Evolutionary conservation across 2,797 vertebrate species (phyloP).

Genomic region (Crenuchus spilurus): DNA sequence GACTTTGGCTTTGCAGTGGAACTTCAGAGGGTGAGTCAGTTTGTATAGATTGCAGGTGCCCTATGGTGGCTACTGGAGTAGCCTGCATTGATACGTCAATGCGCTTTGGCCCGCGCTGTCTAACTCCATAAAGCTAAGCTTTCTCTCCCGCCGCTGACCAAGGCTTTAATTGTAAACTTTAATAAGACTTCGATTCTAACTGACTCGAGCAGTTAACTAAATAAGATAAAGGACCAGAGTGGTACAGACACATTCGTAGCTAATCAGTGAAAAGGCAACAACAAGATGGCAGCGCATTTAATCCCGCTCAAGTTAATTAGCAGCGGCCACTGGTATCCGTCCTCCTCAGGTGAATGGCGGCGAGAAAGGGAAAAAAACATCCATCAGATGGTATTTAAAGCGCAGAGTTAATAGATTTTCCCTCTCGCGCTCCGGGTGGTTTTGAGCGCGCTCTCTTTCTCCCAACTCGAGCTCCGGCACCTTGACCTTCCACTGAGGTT

Average conservation of each 20-base stretch:
- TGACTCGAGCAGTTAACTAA: conserved; percentile 39
- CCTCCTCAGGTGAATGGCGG: conserved; percentile 31
- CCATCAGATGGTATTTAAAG: conserved; percentile 26
- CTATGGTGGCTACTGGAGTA: conserved; percentile 7
- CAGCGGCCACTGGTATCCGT: not conserved
- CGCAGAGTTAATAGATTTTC: conserved; percentile 35
- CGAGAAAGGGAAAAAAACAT: not conserved
- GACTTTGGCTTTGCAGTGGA: too few species aligned
- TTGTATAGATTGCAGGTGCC: conserved; percentile 7
- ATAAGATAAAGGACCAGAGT: conserved; percentile 25
- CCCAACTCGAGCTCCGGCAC: not conserved
- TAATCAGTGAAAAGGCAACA: not conserved
- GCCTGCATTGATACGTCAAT: conserved; percentile 30
- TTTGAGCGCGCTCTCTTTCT: conserved; percentile 6
- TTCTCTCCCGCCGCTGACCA: not conserved
- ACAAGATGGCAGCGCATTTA: conserved; percentile 14
- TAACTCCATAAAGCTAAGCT: conserved; percentile 33
- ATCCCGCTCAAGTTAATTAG: conserved; percentile 35
- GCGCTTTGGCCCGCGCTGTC: conserved; percentile 12
- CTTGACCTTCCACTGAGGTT: not conserved
- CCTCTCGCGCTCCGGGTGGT: not conserved
- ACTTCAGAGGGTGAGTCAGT: too few species aligned
- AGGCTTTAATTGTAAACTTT: conserved; percentile 38
- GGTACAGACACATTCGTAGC: not conserved
- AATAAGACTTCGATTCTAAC: conserved; percentile 27